Evolutionary conservation across 2,797 vertebrate genomes (phyloP).

Genomic region (Xyrichtys novacula): DNA sequence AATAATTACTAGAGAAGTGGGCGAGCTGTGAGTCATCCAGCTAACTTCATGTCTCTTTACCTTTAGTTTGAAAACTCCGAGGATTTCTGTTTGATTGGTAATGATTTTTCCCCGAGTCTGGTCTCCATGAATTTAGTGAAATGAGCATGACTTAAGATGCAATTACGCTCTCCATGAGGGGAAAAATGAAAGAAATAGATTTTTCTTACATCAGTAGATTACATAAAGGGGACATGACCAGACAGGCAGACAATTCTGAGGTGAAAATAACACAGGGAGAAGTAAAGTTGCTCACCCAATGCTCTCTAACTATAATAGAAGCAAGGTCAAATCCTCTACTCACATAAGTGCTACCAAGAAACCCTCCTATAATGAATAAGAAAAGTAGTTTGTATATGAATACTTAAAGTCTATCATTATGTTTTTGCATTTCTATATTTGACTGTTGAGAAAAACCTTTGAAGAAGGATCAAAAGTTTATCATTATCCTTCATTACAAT

Average conservation of each 20-base stretch:
- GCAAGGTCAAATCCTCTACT: neutral
- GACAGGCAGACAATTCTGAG: constrained; percentile 28
- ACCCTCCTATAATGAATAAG: neutral
- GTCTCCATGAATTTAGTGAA: constrained; percentile 33
- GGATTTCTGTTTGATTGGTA: constrained; percentile 42
- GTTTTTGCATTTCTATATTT: neutral
- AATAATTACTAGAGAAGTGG: constrained; percentile 6
- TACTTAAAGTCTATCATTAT: too few species aligned
- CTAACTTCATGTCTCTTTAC: constrained; percentile 39
- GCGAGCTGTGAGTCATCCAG: constrained; percentile 25
- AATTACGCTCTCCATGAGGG: constrained; percentile 30
- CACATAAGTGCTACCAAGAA: neutral
- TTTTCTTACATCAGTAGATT: constrained; percentile 34
- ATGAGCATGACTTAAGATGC: constrained; percentile 42
- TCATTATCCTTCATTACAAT: too few species aligned
- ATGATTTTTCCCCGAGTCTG: constrained; percentile 32
- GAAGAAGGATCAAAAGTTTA: too few species aligned
- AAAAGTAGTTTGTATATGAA: too few species aligned
- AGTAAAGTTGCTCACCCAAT: constrained; percentile 2
- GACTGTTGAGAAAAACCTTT: too few species aligned
- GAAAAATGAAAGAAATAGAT: constrained; percentile 35
- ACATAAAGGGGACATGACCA: constrained; percentile 13
- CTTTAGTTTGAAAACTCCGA: constrained; percentile 19
- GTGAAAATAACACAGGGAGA: constrained; percentile 16
- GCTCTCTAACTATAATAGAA: neutral